phyloP scores from a whole-genome alignment of 2,113 vertebrate genomes.

The Dicaeum eximium region DNA sequence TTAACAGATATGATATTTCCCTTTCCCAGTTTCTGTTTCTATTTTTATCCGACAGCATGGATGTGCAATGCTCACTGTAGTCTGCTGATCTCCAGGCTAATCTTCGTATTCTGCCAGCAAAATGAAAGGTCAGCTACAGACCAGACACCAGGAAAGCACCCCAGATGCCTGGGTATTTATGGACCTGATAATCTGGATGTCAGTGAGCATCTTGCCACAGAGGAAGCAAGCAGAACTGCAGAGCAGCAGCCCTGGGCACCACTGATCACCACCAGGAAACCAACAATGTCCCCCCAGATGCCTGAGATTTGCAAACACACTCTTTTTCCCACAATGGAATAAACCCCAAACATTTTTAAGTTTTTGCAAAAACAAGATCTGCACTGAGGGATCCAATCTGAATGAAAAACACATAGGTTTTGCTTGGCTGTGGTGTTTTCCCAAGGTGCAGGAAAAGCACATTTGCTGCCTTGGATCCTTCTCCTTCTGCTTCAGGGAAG shows the following conservation, averaged over 20 bases:
- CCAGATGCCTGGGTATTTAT: not conserved
- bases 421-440: not conserved
- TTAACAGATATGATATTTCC: not conserved
- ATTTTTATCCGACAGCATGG: not conserved
- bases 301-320: not conserved
- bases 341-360: not conserved
- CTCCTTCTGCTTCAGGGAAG: not conserved
- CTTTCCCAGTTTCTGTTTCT: not conserved
- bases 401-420: not conserved
- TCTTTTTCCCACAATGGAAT: not conserved
- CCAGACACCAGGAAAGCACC: not conserved
- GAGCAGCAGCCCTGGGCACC: not conserved
- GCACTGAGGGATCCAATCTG: fast-evolving
- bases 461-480: not conserved
- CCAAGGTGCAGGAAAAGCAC: not conserved
- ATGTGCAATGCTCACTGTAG: not conserved
- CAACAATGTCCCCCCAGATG: not conserved
- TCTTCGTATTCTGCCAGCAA: not conserved
- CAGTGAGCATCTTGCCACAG: not conserved
- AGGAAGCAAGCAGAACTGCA: not conserved
- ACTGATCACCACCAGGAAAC: not conserved
- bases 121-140: not conserved
- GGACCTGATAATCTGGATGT: not conserved
- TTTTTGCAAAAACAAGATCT: not conserved
- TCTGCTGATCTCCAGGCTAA: not conserved